phyloP scores from a whole-genome alignment of 1,140 invertebrate genomes.

The Eufriesea mexicana region DNA sequence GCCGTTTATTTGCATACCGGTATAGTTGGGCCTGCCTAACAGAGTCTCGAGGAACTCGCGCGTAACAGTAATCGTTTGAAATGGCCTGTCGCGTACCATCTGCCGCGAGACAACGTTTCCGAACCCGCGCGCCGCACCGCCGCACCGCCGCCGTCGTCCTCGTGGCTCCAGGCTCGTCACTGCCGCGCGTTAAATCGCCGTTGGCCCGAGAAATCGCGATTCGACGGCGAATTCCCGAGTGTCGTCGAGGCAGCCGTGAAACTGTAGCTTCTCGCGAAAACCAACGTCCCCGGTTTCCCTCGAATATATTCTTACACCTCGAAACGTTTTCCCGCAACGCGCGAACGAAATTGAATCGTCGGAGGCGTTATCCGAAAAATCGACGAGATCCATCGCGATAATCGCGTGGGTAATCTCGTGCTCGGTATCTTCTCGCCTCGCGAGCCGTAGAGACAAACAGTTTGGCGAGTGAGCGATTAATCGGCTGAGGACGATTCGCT shows the following conservation, averaged over 20 bases:
- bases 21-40: neutral
- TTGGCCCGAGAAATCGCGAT: constrained; percentile 70
- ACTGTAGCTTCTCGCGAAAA: constrained; percentile 16
- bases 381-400: too few species aligned
- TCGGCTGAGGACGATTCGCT: constrained; percentile 12
- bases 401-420: too few species aligned
- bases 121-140: too few species aligned
- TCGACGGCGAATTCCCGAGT: constrained; percentile 60
- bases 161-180: neutral
- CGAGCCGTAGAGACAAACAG: too few species aligned
- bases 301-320: constrained; percentile 7
- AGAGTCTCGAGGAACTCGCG: constrained; percentile 1
- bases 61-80: constrained; percentile 53
- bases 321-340: neutral
- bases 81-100: constrained; percentile 60
- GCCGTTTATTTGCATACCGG: constrained; percentile 53
- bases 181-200: constrained; percentile 68
- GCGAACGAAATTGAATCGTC: too few species aligned
- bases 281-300: neutral
- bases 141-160: neutral
- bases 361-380: too few species aligned
- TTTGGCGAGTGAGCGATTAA: neutral
- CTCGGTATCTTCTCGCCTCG: too few species aligned
- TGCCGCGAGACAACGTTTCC: constrained; percentile 53
- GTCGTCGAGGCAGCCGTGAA: constrained; percentile 23